phyloP scores from a whole-genome alignment of 2,888 invertebrate genomes.

The Aphodius granarius region DNA sequence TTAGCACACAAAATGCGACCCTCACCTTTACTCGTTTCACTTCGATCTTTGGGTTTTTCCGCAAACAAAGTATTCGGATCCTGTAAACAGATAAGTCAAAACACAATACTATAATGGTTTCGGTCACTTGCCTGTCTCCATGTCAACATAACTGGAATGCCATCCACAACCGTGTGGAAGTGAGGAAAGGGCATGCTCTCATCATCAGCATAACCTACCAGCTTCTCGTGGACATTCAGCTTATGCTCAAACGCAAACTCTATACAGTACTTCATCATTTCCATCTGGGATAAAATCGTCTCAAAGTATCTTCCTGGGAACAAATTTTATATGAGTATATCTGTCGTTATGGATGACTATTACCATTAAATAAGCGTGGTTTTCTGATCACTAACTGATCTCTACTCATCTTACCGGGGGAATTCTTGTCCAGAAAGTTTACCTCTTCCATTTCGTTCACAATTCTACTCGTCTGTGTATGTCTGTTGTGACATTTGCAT shows the following conservation, averaged over 20 bases:
- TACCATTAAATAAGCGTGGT: neutral
- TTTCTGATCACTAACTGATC: no score
- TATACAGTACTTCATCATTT: slow-evolving; percentile 22
- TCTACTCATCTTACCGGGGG: neutral
- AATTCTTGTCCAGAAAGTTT: neutral
- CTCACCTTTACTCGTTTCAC: neutral
- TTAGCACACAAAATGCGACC: no score
- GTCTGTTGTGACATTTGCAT: neutral
- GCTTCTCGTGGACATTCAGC: slow-evolving; percentile 1
- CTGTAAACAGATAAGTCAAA: neutral
- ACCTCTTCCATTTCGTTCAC: neutral
- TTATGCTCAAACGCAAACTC: neutral
- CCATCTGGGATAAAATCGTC: slow-evolving; percentile 6
- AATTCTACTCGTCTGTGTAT: neutral
- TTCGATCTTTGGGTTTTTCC: neutral
- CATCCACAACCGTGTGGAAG: slow-evolving; percentile 21
- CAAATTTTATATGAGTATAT: neutral
- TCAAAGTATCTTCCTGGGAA: neutral
- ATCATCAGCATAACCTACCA: slow-evolving; percentile 11
- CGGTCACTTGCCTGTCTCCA: slow-evolving; percentile 12
- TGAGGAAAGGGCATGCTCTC: slow-evolving; percentile 5
- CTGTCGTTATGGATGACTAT: neutral
- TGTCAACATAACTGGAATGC: slow-evolving; percentile 15
- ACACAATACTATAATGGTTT: no score
- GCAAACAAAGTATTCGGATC: neutral